Conservation (phyloP, 1,140 invertebrate species). For the Drosophila littoralis region DNA sequence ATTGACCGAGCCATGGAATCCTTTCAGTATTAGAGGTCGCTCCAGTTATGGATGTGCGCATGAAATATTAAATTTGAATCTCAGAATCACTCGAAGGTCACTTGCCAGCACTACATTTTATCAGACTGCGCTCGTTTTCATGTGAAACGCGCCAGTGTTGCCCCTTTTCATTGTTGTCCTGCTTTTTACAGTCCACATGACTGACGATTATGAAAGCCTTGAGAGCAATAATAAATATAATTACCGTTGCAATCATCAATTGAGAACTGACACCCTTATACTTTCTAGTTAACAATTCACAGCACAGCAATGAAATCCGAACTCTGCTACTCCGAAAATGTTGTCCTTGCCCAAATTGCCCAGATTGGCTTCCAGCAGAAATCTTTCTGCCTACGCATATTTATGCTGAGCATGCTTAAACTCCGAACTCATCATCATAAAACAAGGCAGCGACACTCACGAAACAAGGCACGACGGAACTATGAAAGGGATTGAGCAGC, state of each 20-base stretch:
- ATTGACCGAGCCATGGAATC: conserved; percentile 57
- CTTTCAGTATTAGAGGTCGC: conserved; percentile 53
- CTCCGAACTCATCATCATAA: conserved; percentile 81
- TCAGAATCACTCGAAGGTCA: conserved; percentile 61
- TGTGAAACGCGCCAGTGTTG: conserved; percentile 46
- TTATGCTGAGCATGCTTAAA: conserved; percentile 77
- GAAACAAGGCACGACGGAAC: no score
- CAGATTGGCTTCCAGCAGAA: conserved; percentile 16
- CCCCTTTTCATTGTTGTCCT: conserved; percentile 32
- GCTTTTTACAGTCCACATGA: conserved; percentile 39
- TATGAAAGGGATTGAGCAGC: no score
- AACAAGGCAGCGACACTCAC: conserved; percentile 36
- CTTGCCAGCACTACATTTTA: conserved; percentile 59
- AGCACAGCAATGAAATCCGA: conserved; percentile 35
- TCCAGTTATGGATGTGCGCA: conserved; percentile 70
- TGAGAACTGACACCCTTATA: neutral
- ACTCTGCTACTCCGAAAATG: conserved; percentile 46
- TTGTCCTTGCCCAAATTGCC: conserved; percentile 24
- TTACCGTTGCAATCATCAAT: conserved; percentile 19
- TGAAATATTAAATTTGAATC: conserved; percentile 78
- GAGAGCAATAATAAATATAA: conserved; percentile 37
- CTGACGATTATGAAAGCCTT: conserved; percentile 62
- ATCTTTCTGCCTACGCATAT: conserved; percentile 39
- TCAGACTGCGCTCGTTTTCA: conserved; percentile 71
- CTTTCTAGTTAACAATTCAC: conserved; percentile 8